phyloP scores from a whole-genome alignment of 2,797 vertebrate species.

The Crotalus adamanteus region DNA sequence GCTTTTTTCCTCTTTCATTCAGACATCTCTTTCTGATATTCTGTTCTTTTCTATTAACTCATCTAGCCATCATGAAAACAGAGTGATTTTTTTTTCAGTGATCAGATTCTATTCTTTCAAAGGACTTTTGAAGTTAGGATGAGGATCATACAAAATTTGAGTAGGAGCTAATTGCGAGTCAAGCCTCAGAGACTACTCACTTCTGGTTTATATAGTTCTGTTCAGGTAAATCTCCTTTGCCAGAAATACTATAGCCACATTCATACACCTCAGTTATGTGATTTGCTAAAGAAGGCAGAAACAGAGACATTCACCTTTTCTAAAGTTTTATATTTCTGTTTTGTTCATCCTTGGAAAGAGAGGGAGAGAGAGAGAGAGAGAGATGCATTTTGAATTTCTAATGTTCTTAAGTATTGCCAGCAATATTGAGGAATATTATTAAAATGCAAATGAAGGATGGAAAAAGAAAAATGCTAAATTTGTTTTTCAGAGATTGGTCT shows the following conservation, averaged over 20 bases:
- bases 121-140: not conserved
- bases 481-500: not conserved
- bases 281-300: not conserved
- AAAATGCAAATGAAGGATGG: constrained; percentile 5
- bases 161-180: not conserved
- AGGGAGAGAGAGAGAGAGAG: too few relatives aligned
- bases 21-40: not conserved
- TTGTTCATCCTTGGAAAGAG: not conserved
- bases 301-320: not conserved
- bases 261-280: not conserved
- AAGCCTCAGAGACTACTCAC: not conserved
- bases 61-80: not conserved
- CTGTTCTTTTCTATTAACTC: not conserved
- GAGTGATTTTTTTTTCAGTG: not conserved
- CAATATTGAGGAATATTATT: constrained; percentile 5
- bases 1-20: not conserved
- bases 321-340: not conserved
- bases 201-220: not conserved
- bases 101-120: not conserved
- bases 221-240: not conserved
- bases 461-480: not conserved
- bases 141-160: not conserved
- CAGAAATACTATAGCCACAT: not conserved
- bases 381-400: not conserved
- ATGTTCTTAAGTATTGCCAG: not conserved